Base-by-base conservation (phyloP, 1,140 invertebrate species). In the Drosophila navojoa region DNA sequence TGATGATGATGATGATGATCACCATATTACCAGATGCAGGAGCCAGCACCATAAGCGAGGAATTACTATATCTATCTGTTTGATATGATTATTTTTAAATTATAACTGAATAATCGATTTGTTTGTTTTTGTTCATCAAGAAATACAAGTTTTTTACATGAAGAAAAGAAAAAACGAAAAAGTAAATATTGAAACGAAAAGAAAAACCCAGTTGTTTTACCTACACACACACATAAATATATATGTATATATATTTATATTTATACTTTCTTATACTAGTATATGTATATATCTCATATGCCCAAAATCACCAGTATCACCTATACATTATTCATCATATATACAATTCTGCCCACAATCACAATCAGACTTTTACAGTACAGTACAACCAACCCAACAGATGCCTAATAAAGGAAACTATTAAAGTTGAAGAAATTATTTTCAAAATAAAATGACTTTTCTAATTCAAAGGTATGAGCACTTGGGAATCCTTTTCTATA, bases 61-160 rank as follows among this genome's bases (percentile, higher is more conserved):
- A 64, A 54, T 86, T 76, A 81, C 54, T 79, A 77, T 81, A 79
- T 66, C 74, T 66, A 86, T 86, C 86, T 90, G 86, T 90, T 90
- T 90, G 85, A 67, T 64, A 79, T 85, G 85, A 90, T 90, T 81
- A 81, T 90, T 90, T 85, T 71, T 66, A 78, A 55, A 76, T 86
- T 86, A 86, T 79, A 82, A 86, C 79, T 71, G 60, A 87, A 84
- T 89, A 89, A 87, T 89, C 84, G 77, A 89, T 84, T 71, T 87
- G 76, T 84, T 84, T 84, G 80, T 87, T 89, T 87, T 87, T 87
- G 84, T 87, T 89, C 85, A 89, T 74, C 71, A 79, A 70, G 75
- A 87, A 87, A 90, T 90, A 90, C 81, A 87, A 86, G 81, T 90
- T 90, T 90, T 89, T 86, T 90, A 90, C 81, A 69, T 74, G 76